Conservation (phyloP, 2,113 vertebrate species). For the Notarius quadriscutis region DNA sequence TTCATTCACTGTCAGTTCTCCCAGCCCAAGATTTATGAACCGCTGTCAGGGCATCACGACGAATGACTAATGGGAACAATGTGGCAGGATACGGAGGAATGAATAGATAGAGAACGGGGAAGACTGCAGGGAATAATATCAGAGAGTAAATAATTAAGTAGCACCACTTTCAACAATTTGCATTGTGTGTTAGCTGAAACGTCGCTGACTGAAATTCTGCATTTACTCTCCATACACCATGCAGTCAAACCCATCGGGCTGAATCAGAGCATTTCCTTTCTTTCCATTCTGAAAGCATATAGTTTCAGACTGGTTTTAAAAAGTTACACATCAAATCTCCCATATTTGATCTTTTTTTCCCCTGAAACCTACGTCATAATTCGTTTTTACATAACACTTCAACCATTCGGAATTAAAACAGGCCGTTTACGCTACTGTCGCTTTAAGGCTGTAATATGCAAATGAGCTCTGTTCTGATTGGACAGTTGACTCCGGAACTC, state of each 20-base stretch:
- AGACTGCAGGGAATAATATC: conserved; percentile 20
- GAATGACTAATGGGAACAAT: conserved; percentile 40
- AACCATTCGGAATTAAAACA: background rate
- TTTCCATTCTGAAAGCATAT: background rate
- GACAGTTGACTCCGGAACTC: background rate
- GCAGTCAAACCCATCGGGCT: background rate
- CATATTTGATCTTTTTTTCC: background rate
- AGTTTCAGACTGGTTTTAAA: background rate
- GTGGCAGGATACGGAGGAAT: background rate
- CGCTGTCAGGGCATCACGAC: conserved; percentile 28
- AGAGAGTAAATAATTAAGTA: conserved; percentile 38
- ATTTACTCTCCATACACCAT: background rate
- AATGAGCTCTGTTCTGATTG: background rate
- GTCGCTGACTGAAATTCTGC: background rate
- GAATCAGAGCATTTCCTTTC: background rate
- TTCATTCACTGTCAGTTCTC: conserved; percentile 41
- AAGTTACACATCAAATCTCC: background rate
- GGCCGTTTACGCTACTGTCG: background rate
- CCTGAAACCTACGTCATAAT: background rate
- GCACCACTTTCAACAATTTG: background rate
- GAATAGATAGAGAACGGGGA: conserved; percentile 25
- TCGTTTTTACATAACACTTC: background rate
- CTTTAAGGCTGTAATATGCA: background rate
- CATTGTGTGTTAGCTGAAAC: background rate
- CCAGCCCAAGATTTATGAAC: conserved; percentile 45